phyloP scores from a whole-genome alignment of 2,113 vertebrate genomes.

The Cariama cristata region DNA sequence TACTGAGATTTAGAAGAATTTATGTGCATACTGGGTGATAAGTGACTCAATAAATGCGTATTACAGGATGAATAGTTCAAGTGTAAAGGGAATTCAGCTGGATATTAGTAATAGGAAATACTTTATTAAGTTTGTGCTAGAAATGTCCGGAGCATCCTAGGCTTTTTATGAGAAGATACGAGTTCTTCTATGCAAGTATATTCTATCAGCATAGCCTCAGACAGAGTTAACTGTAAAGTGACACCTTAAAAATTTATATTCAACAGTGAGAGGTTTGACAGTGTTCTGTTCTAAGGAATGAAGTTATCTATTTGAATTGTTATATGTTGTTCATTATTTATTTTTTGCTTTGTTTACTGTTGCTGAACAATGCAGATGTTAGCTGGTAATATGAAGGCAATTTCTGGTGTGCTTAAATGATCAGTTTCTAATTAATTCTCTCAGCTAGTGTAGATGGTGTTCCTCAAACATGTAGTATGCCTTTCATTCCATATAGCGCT shows the following conservation, averaged over 20 bases:
- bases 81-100: not conserved
- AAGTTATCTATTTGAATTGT: not conserved
- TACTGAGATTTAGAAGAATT: not conserved
- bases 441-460: not conserved
- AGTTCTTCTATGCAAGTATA: not conserved
- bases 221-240: slow-evolving; percentile 12
- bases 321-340: not conserved
- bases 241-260: not conserved
- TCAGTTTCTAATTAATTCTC: not conserved
- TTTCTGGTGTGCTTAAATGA: not conserved
- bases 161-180: not conserved
- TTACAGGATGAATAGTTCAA: not conserved
- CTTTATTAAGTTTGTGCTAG: not conserved
- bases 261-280: not conserved
- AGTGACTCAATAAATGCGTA: not conserved
- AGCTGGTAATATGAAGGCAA: not conserved
- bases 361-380: not conserved
- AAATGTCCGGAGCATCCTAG: not conserved
- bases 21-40: not conserved
- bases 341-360: not conserved
- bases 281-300: not conserved
- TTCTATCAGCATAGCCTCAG: not conserved
- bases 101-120: not conserved
- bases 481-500: not conserved
- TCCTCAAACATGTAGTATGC: not conserved